These are phyloP conservation scores for Sebastes schlegelii DNA, from an alignment of 2,113 vertebrate genomes.

Conservation along the genomic window DNA sequence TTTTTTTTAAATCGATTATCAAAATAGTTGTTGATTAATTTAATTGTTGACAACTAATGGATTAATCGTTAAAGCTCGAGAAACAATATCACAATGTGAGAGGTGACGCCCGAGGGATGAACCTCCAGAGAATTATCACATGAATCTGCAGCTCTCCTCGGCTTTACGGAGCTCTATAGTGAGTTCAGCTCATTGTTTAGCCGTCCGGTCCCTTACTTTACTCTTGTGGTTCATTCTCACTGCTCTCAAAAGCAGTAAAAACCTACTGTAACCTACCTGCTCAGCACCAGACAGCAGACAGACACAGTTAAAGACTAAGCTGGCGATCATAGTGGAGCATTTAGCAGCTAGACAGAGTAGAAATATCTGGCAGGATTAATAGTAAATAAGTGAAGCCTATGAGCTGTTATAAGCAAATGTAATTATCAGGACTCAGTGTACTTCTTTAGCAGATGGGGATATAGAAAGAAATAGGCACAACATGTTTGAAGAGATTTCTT, in stretches of 20 bases:
- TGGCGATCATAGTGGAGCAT: background rate
- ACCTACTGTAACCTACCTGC: too few relatives aligned
- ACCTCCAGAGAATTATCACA: background rate
- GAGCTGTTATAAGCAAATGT: background rate
- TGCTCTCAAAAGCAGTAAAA: too few relatives aligned
- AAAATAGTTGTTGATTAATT: too few relatives aligned
- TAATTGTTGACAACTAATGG: too few relatives aligned
- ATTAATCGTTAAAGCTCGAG: too few relatives aligned
- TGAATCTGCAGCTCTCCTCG: too few relatives aligned
- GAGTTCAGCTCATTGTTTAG: background rate
- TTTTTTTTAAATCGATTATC: too few relatives aligned
- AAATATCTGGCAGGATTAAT: background rate
- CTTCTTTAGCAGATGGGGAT: background rate
- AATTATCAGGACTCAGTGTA: background rate
- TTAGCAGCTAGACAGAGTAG: background rate
- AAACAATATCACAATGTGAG: background rate
- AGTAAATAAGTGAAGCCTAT: background rate
- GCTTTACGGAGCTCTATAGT: background rate
- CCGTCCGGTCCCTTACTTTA: background rate
- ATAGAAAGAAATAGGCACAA: background rate
- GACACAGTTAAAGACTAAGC: too few relatives aligned
- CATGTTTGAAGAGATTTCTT: background rate
- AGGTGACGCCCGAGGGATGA: background rate
- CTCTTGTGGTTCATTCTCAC: background rate
- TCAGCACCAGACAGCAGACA: too few relatives aligned